Evolutionary conservation across 2,888 invertebrate genomes (phyloP).

Genomic region (Agrilus biguttatus): DNA sequence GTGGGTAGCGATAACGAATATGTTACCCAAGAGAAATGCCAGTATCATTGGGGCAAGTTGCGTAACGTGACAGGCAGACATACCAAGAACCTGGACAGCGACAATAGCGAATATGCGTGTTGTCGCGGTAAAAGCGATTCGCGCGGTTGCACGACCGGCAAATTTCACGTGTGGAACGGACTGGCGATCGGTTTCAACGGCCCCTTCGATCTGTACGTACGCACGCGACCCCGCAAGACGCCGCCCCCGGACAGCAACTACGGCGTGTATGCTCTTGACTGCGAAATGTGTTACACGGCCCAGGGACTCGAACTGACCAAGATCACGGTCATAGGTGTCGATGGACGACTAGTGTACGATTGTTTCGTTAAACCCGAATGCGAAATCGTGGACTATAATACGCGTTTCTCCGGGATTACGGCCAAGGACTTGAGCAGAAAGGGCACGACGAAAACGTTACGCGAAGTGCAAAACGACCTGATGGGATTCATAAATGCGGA

Average conservation of each 20-base stretch:
- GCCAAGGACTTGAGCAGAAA: conserved; percentile 40
- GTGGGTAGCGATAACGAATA: conserved; percentile 59
- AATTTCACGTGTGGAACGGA: conserved; percentile 68
- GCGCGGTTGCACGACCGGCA: conserved; percentile 49
- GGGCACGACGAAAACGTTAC: conserved; percentile 46
- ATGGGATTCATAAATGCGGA: conserved; percentile 64
- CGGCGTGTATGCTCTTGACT: conserved; percentile 74
- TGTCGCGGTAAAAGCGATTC: conserved; percentile 39
- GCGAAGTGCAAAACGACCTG: conserved; percentile 75
- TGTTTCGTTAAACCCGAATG: conserved; percentile 68
- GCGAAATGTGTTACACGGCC: conserved; percentile 93
- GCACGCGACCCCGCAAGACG: conserved; percentile 31
- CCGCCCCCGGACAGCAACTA: conserved; percentile 33
- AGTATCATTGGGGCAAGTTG: conserved; percentile 80
- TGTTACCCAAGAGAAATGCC: conserved; percentile 57
- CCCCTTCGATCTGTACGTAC: conserved; percentile 52
- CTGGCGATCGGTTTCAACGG: conserved; percentile 56
- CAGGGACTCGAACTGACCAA: conserved; percentile 76
- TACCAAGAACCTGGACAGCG: conserved; percentile 8
- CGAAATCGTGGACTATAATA: conserved; percentile 85
- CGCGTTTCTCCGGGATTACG: conserved; percentile 87
- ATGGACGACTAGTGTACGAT: conserved; percentile 69
- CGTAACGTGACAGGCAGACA: conserved; percentile 23
- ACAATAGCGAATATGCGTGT: conserved; percentile 40
- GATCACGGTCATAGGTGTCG: conserved; percentile 66